Evolutionary conservation across 2,113 vertebrate genomes (phyloP).

Genomic region (Eurypyga helias): DNA sequence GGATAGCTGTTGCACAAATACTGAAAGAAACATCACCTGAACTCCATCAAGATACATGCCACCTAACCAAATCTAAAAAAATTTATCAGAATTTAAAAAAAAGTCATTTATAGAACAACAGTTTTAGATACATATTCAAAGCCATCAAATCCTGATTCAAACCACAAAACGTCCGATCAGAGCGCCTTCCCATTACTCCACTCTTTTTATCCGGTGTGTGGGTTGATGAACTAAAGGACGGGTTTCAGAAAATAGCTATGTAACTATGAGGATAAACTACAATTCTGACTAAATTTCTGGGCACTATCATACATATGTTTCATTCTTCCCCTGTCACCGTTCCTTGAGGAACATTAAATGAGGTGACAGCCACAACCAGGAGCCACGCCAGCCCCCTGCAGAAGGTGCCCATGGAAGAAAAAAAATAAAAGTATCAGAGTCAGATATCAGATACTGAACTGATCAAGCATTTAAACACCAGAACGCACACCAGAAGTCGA

Average conservation of each 20-base stretch:
- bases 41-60: neutral
- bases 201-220: neutral
- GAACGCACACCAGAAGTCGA: neutral
- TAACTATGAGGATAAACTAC: conserved; percentile 44
- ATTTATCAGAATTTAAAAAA: neutral
- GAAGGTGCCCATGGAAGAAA: neutral
- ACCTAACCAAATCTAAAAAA: neutral
- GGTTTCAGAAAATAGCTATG: conserved; percentile 55
- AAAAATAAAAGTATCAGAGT: neutral
- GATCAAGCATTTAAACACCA: neutral
- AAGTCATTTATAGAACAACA: neutral
- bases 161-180: neutral
- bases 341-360: neutral
- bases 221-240: conserved; percentile 22
- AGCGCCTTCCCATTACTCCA: neutral
- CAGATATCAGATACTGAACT: neutral
- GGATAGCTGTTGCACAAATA: neutral
- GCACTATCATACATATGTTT: neutral
- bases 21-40: neutral
- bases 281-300: conserved; percentile 43
- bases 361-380: conserved; percentile 40
- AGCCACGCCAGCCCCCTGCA: neutral
- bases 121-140: neutral
- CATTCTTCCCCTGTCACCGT: conserved; percentile 15
- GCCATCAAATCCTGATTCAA: neutral